A percentile compares a stretch with the other conserved stretches of the same genome.
These are phyloP conservation scores for Sitobion miscanthi DNA, from an alignment of 1,140 invertebrate genomes.

Conservation along the genomic window DNA sequence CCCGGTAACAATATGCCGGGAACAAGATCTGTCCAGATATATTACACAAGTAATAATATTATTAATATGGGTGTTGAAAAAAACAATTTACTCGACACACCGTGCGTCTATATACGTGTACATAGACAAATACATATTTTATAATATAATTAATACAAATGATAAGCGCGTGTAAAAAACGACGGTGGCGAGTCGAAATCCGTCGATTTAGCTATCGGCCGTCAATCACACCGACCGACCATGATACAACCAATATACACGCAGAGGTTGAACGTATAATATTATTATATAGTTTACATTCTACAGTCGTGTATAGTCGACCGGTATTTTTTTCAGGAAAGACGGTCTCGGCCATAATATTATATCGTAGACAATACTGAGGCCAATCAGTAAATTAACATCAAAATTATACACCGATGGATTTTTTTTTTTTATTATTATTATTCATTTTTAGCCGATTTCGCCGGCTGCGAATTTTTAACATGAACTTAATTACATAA, in stretches of 20 bases:
- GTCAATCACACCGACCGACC: not conserved
- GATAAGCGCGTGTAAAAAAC: not conserved
- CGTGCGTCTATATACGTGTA: not conserved
- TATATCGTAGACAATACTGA: not conserved
- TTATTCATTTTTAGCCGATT: not conserved
- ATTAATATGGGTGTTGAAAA: no score
- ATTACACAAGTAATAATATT: no score
- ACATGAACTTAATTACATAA: not conserved
- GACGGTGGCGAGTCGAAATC: not conserved
- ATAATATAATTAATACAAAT: not conserved
- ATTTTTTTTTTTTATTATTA: not conserved
- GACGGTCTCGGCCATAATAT: not conserved
- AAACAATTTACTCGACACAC: not conserved
- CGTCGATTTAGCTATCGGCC: not conserved
- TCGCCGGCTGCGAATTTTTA: not conserved
- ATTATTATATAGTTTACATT: not conserved
- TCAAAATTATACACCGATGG: not conserved
- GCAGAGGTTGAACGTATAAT: not conserved
- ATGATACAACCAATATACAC: not conserved
- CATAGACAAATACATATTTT: no score
- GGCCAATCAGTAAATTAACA: not conserved
- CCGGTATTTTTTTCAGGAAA: slow-evolving; percentile 13
- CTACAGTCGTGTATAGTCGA: not conserved
- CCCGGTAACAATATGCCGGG: not conserved
- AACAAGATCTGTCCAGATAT: not conserved